These are phyloP conservation scores for Cheilosia impressa DNA, from an alignment of 2,888 invertebrate genomes.

Conservation along the genomic window DNA sequence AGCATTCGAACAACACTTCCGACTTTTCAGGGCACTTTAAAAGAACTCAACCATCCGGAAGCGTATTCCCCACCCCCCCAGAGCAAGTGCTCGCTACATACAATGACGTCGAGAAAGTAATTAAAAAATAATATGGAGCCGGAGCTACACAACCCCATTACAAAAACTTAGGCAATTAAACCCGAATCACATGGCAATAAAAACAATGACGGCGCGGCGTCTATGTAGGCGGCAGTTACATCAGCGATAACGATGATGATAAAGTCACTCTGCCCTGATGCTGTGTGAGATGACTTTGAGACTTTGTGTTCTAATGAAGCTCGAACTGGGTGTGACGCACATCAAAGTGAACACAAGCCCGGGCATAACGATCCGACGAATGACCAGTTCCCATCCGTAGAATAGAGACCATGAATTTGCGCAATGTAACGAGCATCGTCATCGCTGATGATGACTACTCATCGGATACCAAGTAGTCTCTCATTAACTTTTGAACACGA, in stretches of 20 bases:
- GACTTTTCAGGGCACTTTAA: constrained; percentile 16
- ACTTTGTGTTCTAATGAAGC: constrained; percentile 37
- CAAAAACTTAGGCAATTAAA: constrained; percentile 73
- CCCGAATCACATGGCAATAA: constrained; percentile 73
- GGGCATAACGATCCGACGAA: constrained; percentile 62
- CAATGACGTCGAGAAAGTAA: constrained; percentile 47
- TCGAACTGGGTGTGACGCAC: constrained; percentile 43
- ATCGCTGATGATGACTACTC: constrained; percentile 14
- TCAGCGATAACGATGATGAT: constrained; percentile 71
- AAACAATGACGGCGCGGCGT: constrained; percentile 66
- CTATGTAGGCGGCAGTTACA: constrained; percentile 65
- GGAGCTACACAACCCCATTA: constrained; percentile 31
- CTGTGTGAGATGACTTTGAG: constrained; percentile 53
- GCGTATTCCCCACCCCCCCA: neutral
- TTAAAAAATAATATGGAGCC: constrained; percentile 42
- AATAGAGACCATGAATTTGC: constrained; percentile 37
- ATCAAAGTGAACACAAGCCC: constrained; percentile 14
- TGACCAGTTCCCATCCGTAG: constrained; percentile 35
- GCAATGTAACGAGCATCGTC: constrained; percentile 40
- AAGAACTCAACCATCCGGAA: constrained; percentile 2
- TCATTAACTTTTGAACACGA: constrained; percentile 65
- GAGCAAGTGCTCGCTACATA: neutral
- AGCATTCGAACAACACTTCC: constrained; percentile 12
- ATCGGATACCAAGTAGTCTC: constrained; percentile 27
- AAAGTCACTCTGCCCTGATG: constrained; percentile 56